Base-by-base conservation (phyloP, 2,797 vertebrate genomes). In the Melanotaenia trifasciata region DNA sequence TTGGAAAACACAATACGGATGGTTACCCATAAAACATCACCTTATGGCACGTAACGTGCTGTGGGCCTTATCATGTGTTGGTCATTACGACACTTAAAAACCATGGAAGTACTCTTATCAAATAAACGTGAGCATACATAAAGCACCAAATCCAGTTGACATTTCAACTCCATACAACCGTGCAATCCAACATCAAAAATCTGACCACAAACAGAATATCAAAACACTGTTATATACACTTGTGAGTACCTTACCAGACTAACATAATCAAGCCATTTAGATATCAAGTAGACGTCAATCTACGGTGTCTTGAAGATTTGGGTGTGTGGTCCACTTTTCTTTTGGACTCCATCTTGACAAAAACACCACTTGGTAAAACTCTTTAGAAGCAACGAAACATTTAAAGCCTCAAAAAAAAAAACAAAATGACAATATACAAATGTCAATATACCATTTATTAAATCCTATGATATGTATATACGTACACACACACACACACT, bases 161-260 rank as follows among this genome's bases (percentile, higher is more conserved):
- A 79, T 68, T 73, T 79, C 70, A 75, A 50, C 85, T 85, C 85
- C 68, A 28, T 84, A 85, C 64, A 72, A 79, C 75, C 76, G 88
- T 85, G 85, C 87, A 87, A 90, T 85, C 85, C 72, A 80, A 90
- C 74, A 71, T 83, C 78, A 80, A 86, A 64, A 61, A 84, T 80
- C 76, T 40, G 71, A 86, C 75, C 85, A 92, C 86, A 83, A 86
- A 92, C 80, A 79, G 82, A 91, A 89, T 88, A 91, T 80, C 88
- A 86, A 90, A 90, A 88, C 81, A 89, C 84, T 67, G 74, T 86
- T 88, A 91, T 90, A 86, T 91, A 93, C 91, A 93, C 66, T 57
- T 74, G 72, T 67, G 83, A 87, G 90, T 93, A 92, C 89, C 93
- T 88, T 87, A 90, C 83, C 84, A 73, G 86, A 91, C 83, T 83